phyloP scores from a whole-genome alignment of 2,113 vertebrate genomes.

The Mastomys coucha region DNA sequence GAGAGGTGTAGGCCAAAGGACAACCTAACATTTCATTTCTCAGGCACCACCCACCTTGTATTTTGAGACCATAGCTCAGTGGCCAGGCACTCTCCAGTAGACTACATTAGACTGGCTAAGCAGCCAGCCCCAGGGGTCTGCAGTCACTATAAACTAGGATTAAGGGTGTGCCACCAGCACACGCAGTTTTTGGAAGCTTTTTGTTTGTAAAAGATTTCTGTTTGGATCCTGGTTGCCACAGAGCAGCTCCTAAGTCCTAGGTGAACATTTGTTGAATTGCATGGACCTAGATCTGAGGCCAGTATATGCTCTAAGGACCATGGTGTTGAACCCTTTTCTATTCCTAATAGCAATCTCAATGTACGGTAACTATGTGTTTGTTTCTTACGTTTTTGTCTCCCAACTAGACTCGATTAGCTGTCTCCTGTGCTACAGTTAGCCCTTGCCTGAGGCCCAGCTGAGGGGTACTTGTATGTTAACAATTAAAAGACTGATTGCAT shows the following conservation, averaged over 20 bases:
- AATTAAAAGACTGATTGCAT: background rate
- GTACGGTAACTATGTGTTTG: background rate
- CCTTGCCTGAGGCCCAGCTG: background rate
- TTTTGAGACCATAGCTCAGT: background rate
- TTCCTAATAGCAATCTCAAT: background rate
- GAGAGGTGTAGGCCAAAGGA: too few relatives aligned
- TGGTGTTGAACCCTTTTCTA: background rate
- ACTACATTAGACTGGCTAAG: background rate
- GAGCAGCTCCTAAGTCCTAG: background rate
- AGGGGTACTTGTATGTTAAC: background rate
- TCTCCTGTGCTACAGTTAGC: background rate
- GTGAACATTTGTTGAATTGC: background rate
- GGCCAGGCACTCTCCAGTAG: background rate
- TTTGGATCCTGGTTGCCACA: background rate
- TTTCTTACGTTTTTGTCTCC: background rate
- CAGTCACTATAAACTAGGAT: background rate
- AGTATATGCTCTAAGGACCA: accelerated
- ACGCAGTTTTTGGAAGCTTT: background rate
- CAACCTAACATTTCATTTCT: background rate
- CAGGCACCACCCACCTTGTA: background rate
- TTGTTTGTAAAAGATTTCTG: background rate
- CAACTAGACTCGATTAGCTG: background rate
- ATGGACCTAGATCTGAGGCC: background rate
- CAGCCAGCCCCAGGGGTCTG: background rate
- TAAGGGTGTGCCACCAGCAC: background rate